These are phyloP conservation scores for Heliconius himera DNA, from an alignment of 1,140 invertebrate species.

Conservation along the genomic window DNA sequence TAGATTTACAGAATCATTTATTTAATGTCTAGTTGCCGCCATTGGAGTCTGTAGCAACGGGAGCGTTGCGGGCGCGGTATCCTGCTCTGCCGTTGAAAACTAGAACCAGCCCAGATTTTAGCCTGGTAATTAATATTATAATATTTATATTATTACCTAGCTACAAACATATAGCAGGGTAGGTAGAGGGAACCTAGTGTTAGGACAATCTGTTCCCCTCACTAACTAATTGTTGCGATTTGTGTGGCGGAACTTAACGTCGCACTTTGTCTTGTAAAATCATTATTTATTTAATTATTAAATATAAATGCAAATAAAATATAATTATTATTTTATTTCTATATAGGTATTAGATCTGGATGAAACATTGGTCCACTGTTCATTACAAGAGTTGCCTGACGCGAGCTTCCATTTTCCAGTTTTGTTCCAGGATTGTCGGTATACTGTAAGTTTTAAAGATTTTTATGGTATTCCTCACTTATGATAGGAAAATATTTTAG, in stretches of 20 bases:
- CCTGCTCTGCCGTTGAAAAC: slow-evolving; percentile 97
- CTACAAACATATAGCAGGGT: neutral
- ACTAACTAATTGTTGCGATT: too few species aligned
- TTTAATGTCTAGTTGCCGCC: slow-evolving; percentile 88
- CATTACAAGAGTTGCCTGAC: slow-evolving; percentile 94
- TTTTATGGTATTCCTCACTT: too few species aligned
- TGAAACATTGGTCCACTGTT: slow-evolving; percentile 98
- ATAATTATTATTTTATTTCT: neutral
- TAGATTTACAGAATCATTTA: neutral
- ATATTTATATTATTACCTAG: neutral
- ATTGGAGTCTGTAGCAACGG: slow-evolving; percentile 83
- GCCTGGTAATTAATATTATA: slow-evolving; percentile 86
- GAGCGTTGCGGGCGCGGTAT: slow-evolving; percentile 91
- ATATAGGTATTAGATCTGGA: slow-evolving; percentile 86
- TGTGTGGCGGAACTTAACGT: too few species aligned
- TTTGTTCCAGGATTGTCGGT: slow-evolving; percentile 94
- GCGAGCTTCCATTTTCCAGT: slow-evolving; percentile 97
- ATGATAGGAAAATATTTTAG: too few species aligned
- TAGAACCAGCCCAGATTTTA: slow-evolving; percentile 95
- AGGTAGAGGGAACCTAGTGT: neutral
- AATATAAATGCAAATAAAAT: too few species aligned
- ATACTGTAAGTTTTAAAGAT: slow-evolving; percentile 78
- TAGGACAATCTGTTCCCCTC: too few species aligned
- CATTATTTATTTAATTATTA: too few species aligned
- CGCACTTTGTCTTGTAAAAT: too few species aligned